Conservation (phyloP, 2,797 vertebrate species). For the Crenuchus spilurus region DNA sequence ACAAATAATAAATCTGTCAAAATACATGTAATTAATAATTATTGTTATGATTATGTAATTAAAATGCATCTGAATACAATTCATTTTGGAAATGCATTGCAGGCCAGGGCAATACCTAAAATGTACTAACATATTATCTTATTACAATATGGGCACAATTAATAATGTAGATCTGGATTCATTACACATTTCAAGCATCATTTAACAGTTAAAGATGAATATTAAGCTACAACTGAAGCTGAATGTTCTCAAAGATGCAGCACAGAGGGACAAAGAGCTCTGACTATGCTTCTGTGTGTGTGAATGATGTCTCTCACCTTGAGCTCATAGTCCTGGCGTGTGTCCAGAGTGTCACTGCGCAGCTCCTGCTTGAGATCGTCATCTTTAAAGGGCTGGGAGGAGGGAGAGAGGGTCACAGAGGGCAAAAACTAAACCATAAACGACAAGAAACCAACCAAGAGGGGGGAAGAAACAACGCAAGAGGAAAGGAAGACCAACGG, state of each 20-base stretch:
- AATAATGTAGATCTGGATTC: too few species aligned
- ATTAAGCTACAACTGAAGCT: too few species aligned
- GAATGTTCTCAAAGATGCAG: background rate
- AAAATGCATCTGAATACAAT: too few species aligned
- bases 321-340: constrained; percentile 94
- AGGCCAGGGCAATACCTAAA: too few species aligned
- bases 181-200: too few species aligned
- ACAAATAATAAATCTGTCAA: too few species aligned
- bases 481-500: constrained; percentile 52
- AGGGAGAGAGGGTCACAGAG: constrained; percentile 80
- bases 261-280: background rate
- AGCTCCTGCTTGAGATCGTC: constrained; percentile 95
- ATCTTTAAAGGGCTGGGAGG: constrained; percentile 92
- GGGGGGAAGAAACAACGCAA: constrained; percentile 44
- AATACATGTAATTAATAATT: too few species aligned
- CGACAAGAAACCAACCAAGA: constrained; percentile 59
- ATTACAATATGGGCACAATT: too few species aligned
- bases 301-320: constrained; percentile 79
- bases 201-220: too few species aligned
- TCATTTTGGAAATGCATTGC: too few species aligned
- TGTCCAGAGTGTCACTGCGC: constrained; percentile 89
- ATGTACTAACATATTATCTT: too few species aligned
- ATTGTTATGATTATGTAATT: too few species aligned
- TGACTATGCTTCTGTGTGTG: background rate
- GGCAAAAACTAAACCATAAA: constrained; percentile 84